These are phyloP conservation scores for Mormyrus iriodes DNA, from an alignment of 2,113 vertebrate species.

Conservation along the genomic window DNA sequence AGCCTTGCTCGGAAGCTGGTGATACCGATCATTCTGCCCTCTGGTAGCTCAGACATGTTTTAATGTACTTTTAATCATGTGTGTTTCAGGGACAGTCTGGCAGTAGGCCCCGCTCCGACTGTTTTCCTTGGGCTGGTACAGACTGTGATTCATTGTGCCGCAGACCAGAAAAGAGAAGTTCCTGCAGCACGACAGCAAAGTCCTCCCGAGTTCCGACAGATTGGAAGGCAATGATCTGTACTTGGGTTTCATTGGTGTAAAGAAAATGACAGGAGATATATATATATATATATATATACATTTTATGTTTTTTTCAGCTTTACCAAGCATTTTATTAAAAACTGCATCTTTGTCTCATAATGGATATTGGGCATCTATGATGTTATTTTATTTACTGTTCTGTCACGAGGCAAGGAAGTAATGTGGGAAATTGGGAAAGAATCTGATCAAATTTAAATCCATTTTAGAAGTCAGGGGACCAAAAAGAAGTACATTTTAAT, in stretches of 20 bases:
- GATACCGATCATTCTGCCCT: background rate
- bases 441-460: background rate
- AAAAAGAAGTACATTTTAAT: background rate
- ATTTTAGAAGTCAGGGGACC: background rate
- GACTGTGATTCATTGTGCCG: background rate
- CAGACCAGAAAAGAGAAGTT: background rate
- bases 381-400: background rate
- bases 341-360: background rate
- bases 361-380: background rate
- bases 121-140: background rate
- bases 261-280: constrained; percentile 10
- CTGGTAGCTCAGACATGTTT: background rate
- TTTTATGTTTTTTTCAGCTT: background rate
- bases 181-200: background rate
- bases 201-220: background rate
- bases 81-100: background rate
- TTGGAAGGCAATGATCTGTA: background rate
- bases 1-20: background rate
- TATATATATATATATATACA: no score
- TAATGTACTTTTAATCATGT: background rate
- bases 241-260: background rate
- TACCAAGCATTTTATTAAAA: background rate
- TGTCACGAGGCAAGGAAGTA: background rate
- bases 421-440: background rate
- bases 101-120: background rate